These are phyloP conservation scores for Drosophila pseudotakahashii DNA, from an alignment of 2,888 invertebrate genomes.

Conservation along the genomic window DNA sequence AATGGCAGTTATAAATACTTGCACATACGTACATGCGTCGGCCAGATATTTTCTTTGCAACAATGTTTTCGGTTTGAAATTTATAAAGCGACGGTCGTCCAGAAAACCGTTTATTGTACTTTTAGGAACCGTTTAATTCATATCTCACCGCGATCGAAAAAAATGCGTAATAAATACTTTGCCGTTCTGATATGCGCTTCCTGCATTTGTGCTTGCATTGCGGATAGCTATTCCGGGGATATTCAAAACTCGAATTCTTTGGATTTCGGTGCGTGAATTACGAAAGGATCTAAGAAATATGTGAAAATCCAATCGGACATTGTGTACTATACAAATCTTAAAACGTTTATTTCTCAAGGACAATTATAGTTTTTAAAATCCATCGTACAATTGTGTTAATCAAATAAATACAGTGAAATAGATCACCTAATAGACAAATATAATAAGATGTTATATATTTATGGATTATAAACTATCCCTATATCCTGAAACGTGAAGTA, in stretches of 20 bases:
- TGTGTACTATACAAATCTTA: too few species aligned
- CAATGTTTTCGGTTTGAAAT: conserved; percentile 23
- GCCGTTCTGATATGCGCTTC: conserved; percentile 34
- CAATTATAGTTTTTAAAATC: too few species aligned
- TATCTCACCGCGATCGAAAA: conserved; percentile 27
- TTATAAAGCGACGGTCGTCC: conserved; percentile 38
- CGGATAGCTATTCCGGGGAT: conserved; percentile 58
- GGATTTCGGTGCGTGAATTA: conserved; percentile 61
- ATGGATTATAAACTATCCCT: too few species aligned
- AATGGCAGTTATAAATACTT: conserved; percentile 43
- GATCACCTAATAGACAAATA: too few species aligned
- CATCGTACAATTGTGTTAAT: too few species aligned
- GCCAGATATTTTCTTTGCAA: conserved; percentile 33
- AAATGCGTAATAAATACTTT: conserved; percentile 33
- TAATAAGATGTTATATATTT: too few species aligned
- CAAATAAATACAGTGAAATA: too few species aligned
- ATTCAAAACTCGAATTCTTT: conserved; percentile 75
- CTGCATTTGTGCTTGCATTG: conserved; percentile 20
- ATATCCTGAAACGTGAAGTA: too few species aligned
- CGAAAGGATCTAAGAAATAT: neutral
- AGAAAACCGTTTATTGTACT: conserved; percentile 40
- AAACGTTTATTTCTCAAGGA: too few species aligned
- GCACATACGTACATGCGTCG: conserved; percentile 32
- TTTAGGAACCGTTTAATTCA: conserved; percentile 40
- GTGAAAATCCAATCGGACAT: too few species aligned